Percentiles rank a stretch among this genome's conserved stretches.
These are phyloP conservation scores for Mergus octosetaceus DNA, from an alignment of 2,797 vertebrate species.

Conservation along the genomic window DNA sequence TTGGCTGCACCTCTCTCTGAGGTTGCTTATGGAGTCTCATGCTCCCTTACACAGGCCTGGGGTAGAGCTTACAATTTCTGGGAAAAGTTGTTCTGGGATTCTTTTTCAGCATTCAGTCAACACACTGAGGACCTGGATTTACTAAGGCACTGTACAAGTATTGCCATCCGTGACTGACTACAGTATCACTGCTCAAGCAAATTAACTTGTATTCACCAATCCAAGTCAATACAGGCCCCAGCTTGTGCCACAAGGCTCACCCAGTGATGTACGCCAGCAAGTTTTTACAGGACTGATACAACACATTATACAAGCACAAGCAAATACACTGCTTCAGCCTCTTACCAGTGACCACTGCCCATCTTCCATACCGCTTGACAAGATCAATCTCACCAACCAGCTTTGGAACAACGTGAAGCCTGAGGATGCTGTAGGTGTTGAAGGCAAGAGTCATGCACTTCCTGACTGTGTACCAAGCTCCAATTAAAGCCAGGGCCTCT, in stretches of 20 bases:
- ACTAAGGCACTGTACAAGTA: not conserved
- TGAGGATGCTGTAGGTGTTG: constrained; percentile 82
- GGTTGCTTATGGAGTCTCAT: not conserved
- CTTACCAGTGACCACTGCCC: constrained; percentile 93
- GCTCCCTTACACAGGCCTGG: fast-evolving
- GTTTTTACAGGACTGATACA: not conserved
- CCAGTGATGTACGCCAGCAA: not conserved
- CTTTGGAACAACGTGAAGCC: constrained; percentile 88
- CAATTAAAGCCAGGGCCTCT: constrained; percentile 89
- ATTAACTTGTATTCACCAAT: not conserved
- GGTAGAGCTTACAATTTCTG: not conserved
- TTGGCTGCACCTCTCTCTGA: not conserved
- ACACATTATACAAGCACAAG: not conserved
- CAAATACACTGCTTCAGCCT: not conserved
- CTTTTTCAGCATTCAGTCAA: not conserved
- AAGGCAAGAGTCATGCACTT: constrained; percentile 79
- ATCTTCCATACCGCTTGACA: constrained; percentile 85
- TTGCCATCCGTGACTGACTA: no score
- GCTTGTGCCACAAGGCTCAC: not conserved
- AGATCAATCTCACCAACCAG: constrained; percentile 80
- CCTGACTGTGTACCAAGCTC: constrained; percentile 86
- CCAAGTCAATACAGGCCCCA: not conserved
- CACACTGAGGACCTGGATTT: not conserved
- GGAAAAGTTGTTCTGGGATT: not conserved
- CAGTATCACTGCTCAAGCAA: not conserved